These are phyloP conservation scores for Gymnarchus niloticus DNA, from an alignment of 2,113 vertebrate species.

Conservation along the genomic window DNA sequence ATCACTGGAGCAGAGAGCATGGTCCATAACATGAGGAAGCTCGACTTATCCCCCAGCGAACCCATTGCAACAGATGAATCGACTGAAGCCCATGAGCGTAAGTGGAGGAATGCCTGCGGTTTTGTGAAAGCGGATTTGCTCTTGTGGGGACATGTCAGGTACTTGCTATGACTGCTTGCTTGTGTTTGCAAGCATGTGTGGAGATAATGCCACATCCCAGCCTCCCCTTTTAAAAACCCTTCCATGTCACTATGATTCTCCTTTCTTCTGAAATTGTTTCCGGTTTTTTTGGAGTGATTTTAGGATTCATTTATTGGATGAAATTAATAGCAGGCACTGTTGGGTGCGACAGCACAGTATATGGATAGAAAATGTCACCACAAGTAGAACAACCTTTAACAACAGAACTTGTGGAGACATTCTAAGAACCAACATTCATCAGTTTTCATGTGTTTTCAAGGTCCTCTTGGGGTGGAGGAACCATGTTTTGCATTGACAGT, in stretches of 20 bases:
- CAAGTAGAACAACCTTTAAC: neutral
- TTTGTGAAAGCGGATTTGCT: too few relatives aligned
- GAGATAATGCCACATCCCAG: neutral
- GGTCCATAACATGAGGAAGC: slow-evolving; percentile 68
- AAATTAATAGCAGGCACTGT: neutral
- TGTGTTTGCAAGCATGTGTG: neutral
- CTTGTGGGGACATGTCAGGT: neutral
- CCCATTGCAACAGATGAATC: slow-evolving; percentile 69
- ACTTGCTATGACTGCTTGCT: neutral
- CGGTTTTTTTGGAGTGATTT: neutral
- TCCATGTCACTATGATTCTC: too few relatives aligned
- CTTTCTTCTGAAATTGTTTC: too few relatives aligned
- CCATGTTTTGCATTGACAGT: neutral
- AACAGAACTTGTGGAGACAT: neutral
- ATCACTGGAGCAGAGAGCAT: slow-evolving; percentile 60
- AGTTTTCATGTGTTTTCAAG: neutral
- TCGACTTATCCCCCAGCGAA: slow-evolving; percentile 64
- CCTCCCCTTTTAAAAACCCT: neutral
- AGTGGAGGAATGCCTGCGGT: slow-evolving; percentile 34
- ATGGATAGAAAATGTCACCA: neutral
- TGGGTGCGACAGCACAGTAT: neutral
- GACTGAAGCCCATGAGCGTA: slow-evolving; percentile 70
- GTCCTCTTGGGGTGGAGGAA: neutral
- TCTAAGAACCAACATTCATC: neutral
- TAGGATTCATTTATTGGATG: neutral